A percentile compares a stretch with the other conserved stretches of the same genome.
These are phyloP conservation scores for Paguma larvata DNA, from an alignment of 2,797 vertebrate species.

Conservation along the genomic window DNA sequence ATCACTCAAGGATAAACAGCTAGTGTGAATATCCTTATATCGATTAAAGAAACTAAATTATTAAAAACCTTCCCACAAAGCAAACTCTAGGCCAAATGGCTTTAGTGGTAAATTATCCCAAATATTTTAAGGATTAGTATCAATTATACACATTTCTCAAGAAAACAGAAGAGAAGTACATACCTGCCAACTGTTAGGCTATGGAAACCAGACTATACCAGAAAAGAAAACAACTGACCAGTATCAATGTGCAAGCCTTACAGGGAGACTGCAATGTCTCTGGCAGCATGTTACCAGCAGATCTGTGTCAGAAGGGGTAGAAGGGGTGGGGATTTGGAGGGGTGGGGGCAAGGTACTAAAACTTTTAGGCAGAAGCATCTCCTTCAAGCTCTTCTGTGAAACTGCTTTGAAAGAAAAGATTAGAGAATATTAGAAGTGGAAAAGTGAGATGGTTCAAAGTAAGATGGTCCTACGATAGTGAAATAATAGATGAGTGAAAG, in stretches of 20 bases:
- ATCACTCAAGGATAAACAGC: constrained; percentile 31
- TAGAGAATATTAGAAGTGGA: not conserved
- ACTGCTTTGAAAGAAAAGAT: constrained; percentile 35
- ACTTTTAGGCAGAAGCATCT: constrained; percentile 25
- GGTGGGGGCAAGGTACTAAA: not conserved
- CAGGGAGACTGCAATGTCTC: not conserved
- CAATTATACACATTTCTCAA: not conserved
- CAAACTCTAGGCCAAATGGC: not conserved
- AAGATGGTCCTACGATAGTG: not conserved
- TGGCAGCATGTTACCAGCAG: not conserved
- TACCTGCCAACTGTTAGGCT: not conserved
- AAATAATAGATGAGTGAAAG: not conserved
- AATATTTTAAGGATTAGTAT: not conserved
- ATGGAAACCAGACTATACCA: not conserved
- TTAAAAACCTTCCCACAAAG: constrained; percentile 27
- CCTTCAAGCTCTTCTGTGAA: not conserved
- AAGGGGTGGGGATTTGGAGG: too few species aligned
- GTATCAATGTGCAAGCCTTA: not conserved
- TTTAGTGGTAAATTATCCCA: not conserved
- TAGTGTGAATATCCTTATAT: not conserved
- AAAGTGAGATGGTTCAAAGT: constrained; percentile 24
- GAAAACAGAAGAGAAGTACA: not conserved
- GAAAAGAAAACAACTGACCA: not conserved
- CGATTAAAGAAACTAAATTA: not conserved
- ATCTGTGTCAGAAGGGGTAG: not conserved